A percentile compares a stretch with the other conserved stretches of the same genome.
phyloP scores from a whole-genome alignment of 92 coral and sea anemone genomes.

The Epizoanthus rinbou region DNA sequence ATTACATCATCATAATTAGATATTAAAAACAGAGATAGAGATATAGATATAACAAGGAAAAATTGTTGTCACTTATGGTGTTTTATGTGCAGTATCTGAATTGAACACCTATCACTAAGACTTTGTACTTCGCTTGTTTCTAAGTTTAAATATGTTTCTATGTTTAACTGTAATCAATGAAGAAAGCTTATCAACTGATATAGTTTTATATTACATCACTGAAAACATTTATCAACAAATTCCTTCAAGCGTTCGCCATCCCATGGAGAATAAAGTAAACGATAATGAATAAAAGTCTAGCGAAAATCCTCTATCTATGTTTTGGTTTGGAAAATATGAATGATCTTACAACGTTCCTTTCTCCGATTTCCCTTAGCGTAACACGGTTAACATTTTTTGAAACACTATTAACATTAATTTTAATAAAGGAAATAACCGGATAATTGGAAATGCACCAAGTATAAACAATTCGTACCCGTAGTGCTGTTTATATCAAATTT shows the following conservation, averaged over 20 bases:
- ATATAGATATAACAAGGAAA: not conserved
- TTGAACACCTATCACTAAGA: too few species aligned
- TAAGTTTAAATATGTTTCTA: not conserved
- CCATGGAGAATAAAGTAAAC: not conserved
- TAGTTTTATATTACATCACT: constrained; percentile 28
- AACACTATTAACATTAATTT: constrained; percentile 15
- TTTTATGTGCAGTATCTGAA: too few species aligned
- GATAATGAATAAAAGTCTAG: not conserved
- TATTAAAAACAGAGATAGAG: not conserved
- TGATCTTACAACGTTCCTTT: too few species aligned
- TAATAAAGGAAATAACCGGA: constrained; percentile 9
- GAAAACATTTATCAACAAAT: constrained; percentile 14
- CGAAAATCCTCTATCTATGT: not conserved
- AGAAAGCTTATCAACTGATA: constrained; percentile 16
- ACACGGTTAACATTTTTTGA: not conserved
- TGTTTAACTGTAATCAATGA: constrained; percentile 11
- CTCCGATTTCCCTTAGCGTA: not conserved
- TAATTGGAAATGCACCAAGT: constrained; percentile 17
- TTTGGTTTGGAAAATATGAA: not conserved
- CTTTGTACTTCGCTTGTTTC: not conserved
- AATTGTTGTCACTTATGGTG: not conserved
- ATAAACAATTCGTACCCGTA: constrained; percentile 18
- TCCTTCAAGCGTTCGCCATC: not conserved
- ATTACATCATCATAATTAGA: not conserved
- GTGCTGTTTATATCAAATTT: not conserved